Conservation (phyloP, 2,113 vertebrate species). For the Rhinichthys klamathensis region DNA sequence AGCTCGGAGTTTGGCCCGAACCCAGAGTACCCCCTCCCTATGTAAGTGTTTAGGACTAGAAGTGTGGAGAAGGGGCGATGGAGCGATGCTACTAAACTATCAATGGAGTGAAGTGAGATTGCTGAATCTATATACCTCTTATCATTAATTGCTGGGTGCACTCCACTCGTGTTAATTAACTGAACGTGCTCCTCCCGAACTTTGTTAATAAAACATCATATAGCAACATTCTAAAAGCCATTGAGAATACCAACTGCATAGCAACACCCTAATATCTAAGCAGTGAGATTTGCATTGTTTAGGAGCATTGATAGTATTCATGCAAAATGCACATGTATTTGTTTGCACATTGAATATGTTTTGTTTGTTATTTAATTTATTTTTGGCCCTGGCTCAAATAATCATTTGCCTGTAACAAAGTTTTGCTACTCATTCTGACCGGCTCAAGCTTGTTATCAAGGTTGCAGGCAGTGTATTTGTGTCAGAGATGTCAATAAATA, state of each 20-base stretch:
- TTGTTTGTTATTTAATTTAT: not conserved
- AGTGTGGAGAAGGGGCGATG: too few species aligned
- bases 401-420: not conserved
- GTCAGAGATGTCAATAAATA: conserved; percentile 61
- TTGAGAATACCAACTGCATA: not conserved
- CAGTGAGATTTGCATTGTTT: not conserved
- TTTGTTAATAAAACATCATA: too few species aligned
- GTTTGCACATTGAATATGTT: not conserved
- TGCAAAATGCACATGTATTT: not conserved
- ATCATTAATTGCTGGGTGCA: too few species aligned
- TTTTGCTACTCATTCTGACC: not conserved
- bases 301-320: not conserved
- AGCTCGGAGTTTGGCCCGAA: too few species aligned
- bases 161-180: too few species aligned
- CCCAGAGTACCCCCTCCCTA: too few species aligned
- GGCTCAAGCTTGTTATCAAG: conserved; percentile 50
- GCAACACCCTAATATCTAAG: not conserved
- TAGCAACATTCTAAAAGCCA: not conserved
- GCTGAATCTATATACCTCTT: too few species aligned
- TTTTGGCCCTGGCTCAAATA: not conserved
- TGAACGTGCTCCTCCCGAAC: too few species aligned
- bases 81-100: too few species aligned
- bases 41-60: too few species aligned
- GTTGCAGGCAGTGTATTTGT: conserved; percentile 52
- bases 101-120: too few species aligned